A percentile compares a stretch with the other conserved stretches of the same genome.
Evolutionary conservation across 1,140 invertebrate species (phyloP).

Genomic region (Babylonia areolata): DNA sequence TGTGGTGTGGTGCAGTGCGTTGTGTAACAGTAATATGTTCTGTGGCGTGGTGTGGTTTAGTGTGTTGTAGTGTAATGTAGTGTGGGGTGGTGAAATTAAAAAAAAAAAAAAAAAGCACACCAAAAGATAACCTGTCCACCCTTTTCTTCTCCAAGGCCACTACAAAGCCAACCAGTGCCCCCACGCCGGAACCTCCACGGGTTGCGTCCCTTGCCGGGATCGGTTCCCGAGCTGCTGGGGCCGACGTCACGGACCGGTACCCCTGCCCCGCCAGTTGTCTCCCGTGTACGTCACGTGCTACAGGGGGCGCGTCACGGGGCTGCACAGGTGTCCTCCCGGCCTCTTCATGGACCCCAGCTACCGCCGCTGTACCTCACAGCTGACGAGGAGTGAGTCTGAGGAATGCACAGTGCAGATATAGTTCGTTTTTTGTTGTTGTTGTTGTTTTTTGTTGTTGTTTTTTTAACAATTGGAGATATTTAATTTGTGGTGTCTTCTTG

Average conservation of each 20-base stretch:
- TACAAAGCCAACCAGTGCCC: conserved; percentile 24
- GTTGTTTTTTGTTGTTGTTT: no score
- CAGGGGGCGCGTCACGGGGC: not conserved
- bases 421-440: no score
- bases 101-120: no score
- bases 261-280: not conserved
- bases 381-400: conserved; percentile 30
- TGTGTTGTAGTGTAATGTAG: no score
- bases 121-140: no score
- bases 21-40: no score
- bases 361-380: conserved; percentile 6
- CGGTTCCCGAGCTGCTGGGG: conserved; percentile 32
- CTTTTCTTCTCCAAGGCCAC: not conserved
- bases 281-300: conserved; percentile 10
- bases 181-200: not conserved
- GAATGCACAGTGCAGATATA: no score
- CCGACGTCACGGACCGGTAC: not conserved
- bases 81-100: no score
- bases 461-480: no score
- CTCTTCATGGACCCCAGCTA: conserved; percentile 28
- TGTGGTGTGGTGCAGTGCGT: no score
- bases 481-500: no score
- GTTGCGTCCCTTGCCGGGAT: conserved; percentile 30
- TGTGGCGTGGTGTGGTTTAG: no score
- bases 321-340: conserved; percentile 21